Percentiles rank a stretch among this genome's conserved stretches.
Evolutionary conservation across 2,797 vertebrate species (phyloP).

Genomic region (Oreonectes daqikongensis): DNA sequence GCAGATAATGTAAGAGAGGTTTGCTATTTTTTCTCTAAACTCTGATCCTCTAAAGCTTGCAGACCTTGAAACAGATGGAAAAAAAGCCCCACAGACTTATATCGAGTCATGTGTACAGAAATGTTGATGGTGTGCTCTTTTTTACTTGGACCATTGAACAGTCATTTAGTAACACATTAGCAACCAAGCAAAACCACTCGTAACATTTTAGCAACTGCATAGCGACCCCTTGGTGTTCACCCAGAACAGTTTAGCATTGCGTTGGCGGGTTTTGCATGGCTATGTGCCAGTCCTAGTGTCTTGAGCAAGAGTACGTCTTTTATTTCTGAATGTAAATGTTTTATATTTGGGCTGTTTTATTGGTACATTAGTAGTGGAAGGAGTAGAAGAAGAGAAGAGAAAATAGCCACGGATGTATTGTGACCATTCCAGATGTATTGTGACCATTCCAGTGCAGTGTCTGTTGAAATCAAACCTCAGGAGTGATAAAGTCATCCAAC

Average conservation of each 20-base stretch:
- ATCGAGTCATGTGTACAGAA: neutral
- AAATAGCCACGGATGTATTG: too few species aligned
- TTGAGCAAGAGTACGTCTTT: too few species aligned
- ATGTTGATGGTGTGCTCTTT: too few species aligned
- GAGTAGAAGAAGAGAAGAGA: too few species aligned
- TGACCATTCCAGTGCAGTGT: too few species aligned
- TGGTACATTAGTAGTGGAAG: neutral
- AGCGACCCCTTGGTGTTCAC: neutral
- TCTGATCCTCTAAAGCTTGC: too few species aligned
- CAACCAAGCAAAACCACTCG: neutral
- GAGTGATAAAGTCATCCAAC: too few species aligned
- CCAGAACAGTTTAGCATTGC: neutral
- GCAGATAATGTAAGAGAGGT: neutral
- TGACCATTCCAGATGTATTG: too few species aligned
- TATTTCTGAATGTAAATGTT: neutral
- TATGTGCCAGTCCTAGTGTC: too few species aligned
- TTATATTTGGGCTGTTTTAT: neutral
- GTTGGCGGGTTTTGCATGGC: too few species aligned
- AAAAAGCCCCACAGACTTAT: neutral
- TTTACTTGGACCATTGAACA: neutral
- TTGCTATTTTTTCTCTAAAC: neutral
- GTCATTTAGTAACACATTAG: neutral
- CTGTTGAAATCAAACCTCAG: too few species aligned
- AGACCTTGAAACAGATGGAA: neutral
- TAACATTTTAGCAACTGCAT: neutral